Evolutionary conservation across 2,113 vertebrate species (phyloP), one percentile per base, ranked within the genome.

Genomic region (Brevimyrus niger): DNA sequence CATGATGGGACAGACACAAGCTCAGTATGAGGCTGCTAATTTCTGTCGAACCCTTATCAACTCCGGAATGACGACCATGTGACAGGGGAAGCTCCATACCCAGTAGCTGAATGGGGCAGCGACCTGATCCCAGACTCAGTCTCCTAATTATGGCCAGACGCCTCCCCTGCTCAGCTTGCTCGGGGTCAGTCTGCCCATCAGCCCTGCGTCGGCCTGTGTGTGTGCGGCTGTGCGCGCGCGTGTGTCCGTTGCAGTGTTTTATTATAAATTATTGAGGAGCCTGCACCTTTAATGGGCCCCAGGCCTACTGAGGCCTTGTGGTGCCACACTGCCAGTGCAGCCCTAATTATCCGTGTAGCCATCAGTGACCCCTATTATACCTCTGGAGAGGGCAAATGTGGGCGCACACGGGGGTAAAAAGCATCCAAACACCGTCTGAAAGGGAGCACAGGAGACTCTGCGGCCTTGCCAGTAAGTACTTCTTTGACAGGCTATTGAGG

Each of bases 181-280:
- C 80, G 3, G 58, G 58, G 23, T 65, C 58, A 65, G 58, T 65
- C 23, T 31, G 61, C 61, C 61, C 61, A 65, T 65, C 61, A 65
- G 61, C n/a, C n/a, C n/a, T 82, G 35, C 7, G 73, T 42, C 4
- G 1, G 73, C 73, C 31, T 51, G 13, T 58, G 86, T 86, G 58
- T 65, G 23, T 1, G 23, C 23, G 5, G 23, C 21, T 61, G 23
- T 46, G 48, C 3, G 17, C 4, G 44, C 9, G 10, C 1, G 21
- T 48, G 19, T 85, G 83, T 21, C 35, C 44, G 51, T 61, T 31
- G 58, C 90, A 91, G 91, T 87, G 86, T 90, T 89, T 88, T 88
- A 90, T 88, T 89, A 73, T 93, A 80, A 91, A 93, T 92, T 93
- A 92, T 92, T 92, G 89, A 92, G 85, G 65, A 87, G 87, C 47